A percentile compares a stretch with the other conserved stretches of the same genome.
Conservation (phyloP, 2,797 vertebrate species). For the Huso huso region DNA sequence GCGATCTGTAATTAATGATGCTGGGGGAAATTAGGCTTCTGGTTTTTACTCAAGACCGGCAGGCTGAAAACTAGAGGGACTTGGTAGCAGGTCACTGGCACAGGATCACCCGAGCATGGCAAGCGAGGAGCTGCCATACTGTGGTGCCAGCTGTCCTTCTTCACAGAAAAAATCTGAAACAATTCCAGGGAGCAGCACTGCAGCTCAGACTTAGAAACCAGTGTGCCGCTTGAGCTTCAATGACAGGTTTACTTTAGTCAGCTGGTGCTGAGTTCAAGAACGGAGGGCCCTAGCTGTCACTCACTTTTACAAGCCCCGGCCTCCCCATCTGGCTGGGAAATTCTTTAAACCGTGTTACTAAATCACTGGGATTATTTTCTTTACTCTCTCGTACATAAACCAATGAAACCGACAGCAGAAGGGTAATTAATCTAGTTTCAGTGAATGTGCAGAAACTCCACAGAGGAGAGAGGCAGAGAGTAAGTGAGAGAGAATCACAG, state of each 20-base stretch:
- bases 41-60: not conserved
- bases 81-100: not conserved
- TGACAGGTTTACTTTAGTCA: not conserved
- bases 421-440: not conserved
- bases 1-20: not conserved
- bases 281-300: not conserved
- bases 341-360: not conserved
- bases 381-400: not conserved
- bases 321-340: not conserved
- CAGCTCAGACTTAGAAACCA: no score
- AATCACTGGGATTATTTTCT: not conserved
- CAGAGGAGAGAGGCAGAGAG: not conserved
- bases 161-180: not conserved
- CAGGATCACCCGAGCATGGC: not conserved
- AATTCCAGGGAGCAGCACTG: not conserved
- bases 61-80: not conserved
- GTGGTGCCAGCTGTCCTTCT: not conserved
- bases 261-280: not conserved
- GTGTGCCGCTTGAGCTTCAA: no score
- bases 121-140: not conserved
- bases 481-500: no score
- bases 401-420: not conserved
- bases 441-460: not conserved
- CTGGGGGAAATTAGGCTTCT: not conserved
- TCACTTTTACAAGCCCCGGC: slow-evolving; percentile 1